Base-by-base conservation (phyloP, 2,797 vertebrate species). In the Siniperca undulata region DNA sequence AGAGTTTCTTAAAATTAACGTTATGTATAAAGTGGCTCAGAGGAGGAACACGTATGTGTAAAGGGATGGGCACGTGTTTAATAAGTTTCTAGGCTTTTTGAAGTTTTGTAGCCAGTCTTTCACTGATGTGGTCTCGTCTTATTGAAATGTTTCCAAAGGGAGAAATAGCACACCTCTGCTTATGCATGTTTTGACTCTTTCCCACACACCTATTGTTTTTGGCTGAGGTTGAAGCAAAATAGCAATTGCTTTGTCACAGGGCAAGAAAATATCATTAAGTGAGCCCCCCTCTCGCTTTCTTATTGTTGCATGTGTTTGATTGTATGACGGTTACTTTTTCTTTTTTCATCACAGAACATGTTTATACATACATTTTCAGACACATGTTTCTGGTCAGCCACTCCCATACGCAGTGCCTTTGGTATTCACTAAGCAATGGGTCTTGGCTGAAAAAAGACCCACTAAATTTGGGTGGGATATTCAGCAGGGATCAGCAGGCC, bases 401-500 rank as follows among this genome's bases (percentile, higher is more conserved):
- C 88, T 90, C 91, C 88, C 80, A 64, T 86, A 84, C 42, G 88
- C 85, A 92, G 95, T 79, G 78, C 65, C 77, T 91, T 86, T 36
- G 65, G 86, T 86, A 95, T 92, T 93, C 84, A 81, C 74, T 80
- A 86, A 86, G 86, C 80, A 67, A 53, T 86, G 90, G 92, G 81
- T 81, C 87, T 81, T 77, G 90, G 83, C 89, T 84, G 84, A 84
- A 87, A 86, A 88, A 90, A 92, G 87, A 90, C 70, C 80, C 88
- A 88, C 90, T 85, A 89, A 88, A 93, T 93, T 83, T 93, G 92
- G 91, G 83, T 88, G 86, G 83, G 82, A 73, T 87, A 74, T 89
- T 83, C 80, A 85, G 64, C 58, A 80, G 58, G 73, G 84, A 38
- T 50, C 50, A 78, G 59, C 64, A 62, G 78, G 83, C 70, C 78